Evolutionary conservation across 2,797 vertebrate species (phyloP).

Genomic region (Chiloscyllium punctatum): DNA sequence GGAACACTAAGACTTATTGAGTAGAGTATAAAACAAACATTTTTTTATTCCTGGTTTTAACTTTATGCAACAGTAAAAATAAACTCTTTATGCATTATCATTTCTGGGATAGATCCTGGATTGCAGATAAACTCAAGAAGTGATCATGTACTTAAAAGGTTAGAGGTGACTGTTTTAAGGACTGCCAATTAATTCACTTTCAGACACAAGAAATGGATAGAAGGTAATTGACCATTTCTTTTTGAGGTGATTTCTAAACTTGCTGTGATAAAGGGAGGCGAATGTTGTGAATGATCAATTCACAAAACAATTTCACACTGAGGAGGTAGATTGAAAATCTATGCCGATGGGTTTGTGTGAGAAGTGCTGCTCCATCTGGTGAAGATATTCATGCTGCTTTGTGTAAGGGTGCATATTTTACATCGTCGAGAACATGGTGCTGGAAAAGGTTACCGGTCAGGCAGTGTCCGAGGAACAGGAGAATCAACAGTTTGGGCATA

Average conservation of each 20-base stretch:
- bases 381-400: not conserved
- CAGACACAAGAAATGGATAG: not conserved
- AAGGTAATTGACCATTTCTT: not conserved
- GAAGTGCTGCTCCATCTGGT: not conserved
- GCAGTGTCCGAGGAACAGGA: too few relatives aligned
- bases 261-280: not conserved
- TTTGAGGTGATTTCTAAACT: not conserved
- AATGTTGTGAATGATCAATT: not conserved
- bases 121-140: too few relatives aligned
- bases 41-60: too few relatives aligned
- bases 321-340: not conserved
- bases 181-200: not conserved
- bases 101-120: too few relatives aligned
- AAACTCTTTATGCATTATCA: too few relatives aligned
- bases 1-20: too few relatives aligned
- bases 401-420: not conserved
- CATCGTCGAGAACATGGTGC: too few relatives aligned
- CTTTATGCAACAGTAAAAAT: too few relatives aligned
- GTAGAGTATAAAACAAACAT: too few relatives aligned
- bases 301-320: not conserved
- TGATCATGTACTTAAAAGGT: too few relatives aligned
- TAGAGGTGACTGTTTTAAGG: not conserved
- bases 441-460: too few relatives aligned
- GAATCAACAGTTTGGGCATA: too few relatives aligned
- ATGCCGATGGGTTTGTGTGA: not conserved